Conservation (phyloP, 2,113 vertebrate genomes). For the Chaenocephalus aceratus region DNA sequence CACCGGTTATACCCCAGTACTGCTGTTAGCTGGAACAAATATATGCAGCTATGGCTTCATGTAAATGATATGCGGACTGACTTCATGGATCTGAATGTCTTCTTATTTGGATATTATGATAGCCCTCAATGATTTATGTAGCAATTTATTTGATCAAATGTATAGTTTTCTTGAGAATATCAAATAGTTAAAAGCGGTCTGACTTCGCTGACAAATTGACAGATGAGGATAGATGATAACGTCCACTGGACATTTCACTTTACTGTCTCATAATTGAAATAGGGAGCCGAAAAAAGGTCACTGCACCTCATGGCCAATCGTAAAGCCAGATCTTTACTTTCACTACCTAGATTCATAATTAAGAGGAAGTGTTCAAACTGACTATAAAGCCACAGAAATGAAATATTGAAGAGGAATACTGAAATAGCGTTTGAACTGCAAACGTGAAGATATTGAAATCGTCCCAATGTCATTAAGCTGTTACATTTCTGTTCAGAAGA, state of each 20-base stretch:
- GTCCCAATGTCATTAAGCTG: not conserved
- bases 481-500: not conserved
- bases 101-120: not conserved
- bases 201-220: not conserved
- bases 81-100: not conserved
- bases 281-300: not conserved
- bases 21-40: not conserved
- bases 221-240: not conserved
- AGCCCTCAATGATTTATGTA: not conserved
- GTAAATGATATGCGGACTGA: no score
- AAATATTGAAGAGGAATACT: not conserved
- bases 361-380: not conserved
- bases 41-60: not conserved
- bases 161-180: not conserved
- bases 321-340: not conserved
- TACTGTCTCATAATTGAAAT: not conserved
- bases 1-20: constrained; percentile 27
- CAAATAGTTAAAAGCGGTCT: not conserved
- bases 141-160: fast-evolving
- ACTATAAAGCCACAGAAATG: no score
- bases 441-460: not conserved
- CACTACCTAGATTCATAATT: not conserved
- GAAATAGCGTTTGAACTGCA: not conserved
- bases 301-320: not conserved
- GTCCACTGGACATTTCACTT: not conserved